These are phyloP conservation scores for Heliangelus exortis DNA, from an alignment of 2,797 vertebrate genomes.

Conservation along the genomic window DNA sequence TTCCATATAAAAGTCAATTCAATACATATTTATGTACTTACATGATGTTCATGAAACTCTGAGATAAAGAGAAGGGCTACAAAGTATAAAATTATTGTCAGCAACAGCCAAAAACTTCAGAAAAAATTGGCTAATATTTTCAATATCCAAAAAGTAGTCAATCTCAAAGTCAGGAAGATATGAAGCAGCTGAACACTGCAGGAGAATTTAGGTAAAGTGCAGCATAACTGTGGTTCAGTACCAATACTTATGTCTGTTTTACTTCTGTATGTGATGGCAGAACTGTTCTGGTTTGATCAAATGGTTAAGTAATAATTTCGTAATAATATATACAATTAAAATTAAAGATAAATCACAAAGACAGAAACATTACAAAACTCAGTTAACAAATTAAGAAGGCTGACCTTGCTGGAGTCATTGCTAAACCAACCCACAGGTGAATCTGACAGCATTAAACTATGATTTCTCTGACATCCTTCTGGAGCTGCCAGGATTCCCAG, in stretches of 20 bases:
- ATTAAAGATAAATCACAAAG: not conserved
- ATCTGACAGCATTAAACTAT: not conserved
- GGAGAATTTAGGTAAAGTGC: not conserved
- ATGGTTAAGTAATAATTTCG: not conserved
- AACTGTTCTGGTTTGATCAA: not conserved
- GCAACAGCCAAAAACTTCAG: not conserved
- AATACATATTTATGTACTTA: not conserved
- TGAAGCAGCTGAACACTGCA: not conserved
- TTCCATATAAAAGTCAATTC: not conserved
- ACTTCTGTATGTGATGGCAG: not conserved
- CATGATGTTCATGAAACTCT: not conserved
- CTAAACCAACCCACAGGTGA: not conserved
- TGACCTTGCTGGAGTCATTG: not conserved
- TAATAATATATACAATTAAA: not conserved
- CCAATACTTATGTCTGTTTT: not conserved
- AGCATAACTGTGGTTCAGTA: not conserved
- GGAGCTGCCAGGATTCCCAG: not conserved
- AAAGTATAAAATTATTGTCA: not conserved
- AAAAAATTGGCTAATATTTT: not conserved
- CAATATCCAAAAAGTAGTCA: not conserved
- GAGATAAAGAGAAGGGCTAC: not conserved
- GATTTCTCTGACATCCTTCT: not conserved
- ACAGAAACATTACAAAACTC: not conserved
- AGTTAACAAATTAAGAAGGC: slow-evolving; percentile 7
- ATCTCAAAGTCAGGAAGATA: not conserved